Evolutionary conservation across 2,888 invertebrate species (phyloP), one percentile per base, ranked within the genome.

Genomic region (Cetonia aurata): DNA sequence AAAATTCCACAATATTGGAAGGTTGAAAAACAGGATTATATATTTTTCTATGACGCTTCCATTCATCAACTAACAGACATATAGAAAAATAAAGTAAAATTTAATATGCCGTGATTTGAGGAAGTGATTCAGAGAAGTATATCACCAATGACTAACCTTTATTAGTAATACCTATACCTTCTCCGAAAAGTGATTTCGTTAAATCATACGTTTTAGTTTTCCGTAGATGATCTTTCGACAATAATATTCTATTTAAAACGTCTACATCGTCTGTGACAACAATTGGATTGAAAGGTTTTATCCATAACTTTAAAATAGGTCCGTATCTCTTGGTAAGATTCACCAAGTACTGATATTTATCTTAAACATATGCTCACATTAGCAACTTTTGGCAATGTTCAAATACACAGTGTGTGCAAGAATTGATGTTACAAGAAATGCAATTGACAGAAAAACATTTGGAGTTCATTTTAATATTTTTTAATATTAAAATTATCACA

Each of bases 131-230:
- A n/a, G 33, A 25, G 3, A 25, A 25, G 25, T n/a, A n/a, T n/a
- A n/a, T n/a, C n/a, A n/a, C 25, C 25, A 3, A 25, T 25, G 0
- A 56, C 56, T 48, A 33, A 50, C 69, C 55, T 8, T 52, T 41
- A 17, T 55, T 69, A 42, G 52, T 69, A 25, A 53, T 62, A 44
- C 48, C 62, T n/a, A 69, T 15, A 25, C 69, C 69, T 17, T 60
- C 53, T 8, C 62, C 71, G 12, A 68, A 19, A 60, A 71, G 10
- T 52, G 59, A 25, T 68, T 67, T 17, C 4, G 53, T 12, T 12
- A 55, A 13, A 66, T 70, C 66, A 25, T 66, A 70, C 52, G 31
- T 56, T 13, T 15, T 15, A 1, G 56, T 65, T 41, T 70, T 70
- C 4, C 4, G n/a, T 13, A 70, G 19, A 19, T 70, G 70, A 33